Conservation (phyloP, 2,113 vertebrate genomes). For the Arenaria interpres region DNA sequence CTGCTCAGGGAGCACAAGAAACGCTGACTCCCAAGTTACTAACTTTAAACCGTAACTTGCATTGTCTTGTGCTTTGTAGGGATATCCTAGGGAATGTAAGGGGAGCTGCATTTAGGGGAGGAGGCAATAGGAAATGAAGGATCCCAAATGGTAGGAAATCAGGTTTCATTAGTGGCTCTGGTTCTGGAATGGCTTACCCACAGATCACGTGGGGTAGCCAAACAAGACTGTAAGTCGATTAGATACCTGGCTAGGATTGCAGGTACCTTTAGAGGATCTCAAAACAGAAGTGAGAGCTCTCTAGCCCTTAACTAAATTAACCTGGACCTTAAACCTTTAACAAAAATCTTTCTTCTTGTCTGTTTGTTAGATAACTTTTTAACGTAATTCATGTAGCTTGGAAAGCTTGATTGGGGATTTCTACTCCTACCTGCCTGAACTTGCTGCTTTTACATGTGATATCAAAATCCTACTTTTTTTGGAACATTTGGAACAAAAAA, state of each 20-base stretch:
- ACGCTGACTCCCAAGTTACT: background rate
- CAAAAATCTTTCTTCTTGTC: background rate
- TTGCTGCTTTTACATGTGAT: background rate
- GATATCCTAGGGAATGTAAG: background rate
- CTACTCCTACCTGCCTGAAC: background rate
- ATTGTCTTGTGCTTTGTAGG: background rate
- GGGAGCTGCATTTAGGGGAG: background rate
- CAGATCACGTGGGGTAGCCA: background rate
- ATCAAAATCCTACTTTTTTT: background rate
- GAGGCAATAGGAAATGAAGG: background rate
- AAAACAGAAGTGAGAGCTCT: background rate
- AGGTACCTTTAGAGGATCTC: background rate
- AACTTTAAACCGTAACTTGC: background rate
- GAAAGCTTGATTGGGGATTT: background rate
- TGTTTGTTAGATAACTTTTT: background rate
- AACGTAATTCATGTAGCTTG: background rate
- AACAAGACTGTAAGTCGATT: background rate
- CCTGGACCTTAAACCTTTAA: background rate
- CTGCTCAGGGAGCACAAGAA: background rate
- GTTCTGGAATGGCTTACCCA: background rate
- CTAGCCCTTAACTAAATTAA: background rate
- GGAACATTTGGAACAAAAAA: no score
- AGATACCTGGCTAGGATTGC: background rate
- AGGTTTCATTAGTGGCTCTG: background rate
- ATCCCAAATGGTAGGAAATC: background rate